Evolutionary conservation across 1,140 invertebrate species (phyloP).

Genomic region (Danaus melanippus): DNA sequence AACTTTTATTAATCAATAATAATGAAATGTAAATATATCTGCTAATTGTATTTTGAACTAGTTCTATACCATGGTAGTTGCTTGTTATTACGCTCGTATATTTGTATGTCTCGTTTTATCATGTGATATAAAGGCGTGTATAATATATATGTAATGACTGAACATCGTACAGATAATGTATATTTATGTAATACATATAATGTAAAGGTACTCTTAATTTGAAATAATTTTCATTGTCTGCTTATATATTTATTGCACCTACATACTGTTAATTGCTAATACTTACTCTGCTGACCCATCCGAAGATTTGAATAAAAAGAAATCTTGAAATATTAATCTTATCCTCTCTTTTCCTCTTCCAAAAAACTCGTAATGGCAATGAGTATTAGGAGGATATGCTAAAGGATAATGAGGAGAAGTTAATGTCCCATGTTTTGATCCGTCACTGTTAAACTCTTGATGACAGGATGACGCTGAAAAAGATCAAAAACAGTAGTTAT

Average conservation of each 20-base stretch:
- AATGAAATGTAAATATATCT: too few species aligned
- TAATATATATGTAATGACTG: too few species aligned
- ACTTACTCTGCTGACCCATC: conserved; percentile 59
- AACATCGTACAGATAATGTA: too few species aligned
- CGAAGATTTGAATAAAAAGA: conserved; percentile 56
- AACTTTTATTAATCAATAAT: conserved; percentile 3
- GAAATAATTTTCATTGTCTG: too few species aligned
- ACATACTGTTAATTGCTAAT: neutral
- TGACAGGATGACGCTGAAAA: conserved; percentile 85
- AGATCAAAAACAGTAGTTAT: conserved; percentile 29
- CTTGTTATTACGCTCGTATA: too few species aligned
- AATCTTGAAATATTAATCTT: conserved; percentile 64
- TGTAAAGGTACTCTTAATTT: too few species aligned
- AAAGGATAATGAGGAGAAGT: conserved; percentile 84
- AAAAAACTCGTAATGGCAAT: conserved; percentile 88
- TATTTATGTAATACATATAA: too few species aligned
- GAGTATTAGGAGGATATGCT: conserved; percentile 80
- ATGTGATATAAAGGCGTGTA: too few species aligned
- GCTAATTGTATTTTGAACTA: too few species aligned
- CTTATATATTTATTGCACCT: too few species aligned
- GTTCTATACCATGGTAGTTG: too few species aligned
- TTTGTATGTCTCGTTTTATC: too few species aligned
- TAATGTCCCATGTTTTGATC: conserved; percentile 84
- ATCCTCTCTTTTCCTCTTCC: conserved; percentile 84
- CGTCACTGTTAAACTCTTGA: conserved; percentile 83